Percentiles rank a stretch among this genome's conserved stretches.
These are phyloP conservation scores for Andrena marginata DNA, from an alignment of 2,888 invertebrate genomes.

Conservation along the genomic window DNA sequence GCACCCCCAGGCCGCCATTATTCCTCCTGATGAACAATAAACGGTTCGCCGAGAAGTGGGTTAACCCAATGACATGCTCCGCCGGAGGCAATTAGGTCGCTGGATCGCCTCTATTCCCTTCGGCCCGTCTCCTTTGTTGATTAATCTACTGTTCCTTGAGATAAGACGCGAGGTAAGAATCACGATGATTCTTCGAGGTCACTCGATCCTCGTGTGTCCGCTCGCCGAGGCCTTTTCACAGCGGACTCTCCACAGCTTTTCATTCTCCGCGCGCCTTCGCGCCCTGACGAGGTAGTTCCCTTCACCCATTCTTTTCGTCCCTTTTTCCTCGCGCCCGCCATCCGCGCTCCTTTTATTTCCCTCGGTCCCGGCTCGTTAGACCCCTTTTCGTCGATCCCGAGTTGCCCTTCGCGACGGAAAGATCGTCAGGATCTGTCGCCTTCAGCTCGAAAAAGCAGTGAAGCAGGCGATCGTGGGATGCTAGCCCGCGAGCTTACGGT, in stretches of 20 bases:
- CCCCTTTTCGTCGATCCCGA: slow-evolving; percentile 18
- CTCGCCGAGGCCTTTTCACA: slow-evolving; percentile 11
- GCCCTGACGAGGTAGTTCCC: slow-evolving; percentile 19
- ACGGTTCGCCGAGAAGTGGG: slow-evolving; percentile 2
- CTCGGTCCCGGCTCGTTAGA: slow-evolving; percentile 13
- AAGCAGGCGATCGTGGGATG: neutral
- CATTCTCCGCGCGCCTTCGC: slow-evolving; percentile 27
- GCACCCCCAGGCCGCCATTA: slow-evolving; percentile 1
- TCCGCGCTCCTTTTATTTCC: slow-evolving; percentile 1
- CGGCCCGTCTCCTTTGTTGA: slow-evolving; percentile 39
- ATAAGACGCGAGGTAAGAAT: slow-evolving; percentile 26
- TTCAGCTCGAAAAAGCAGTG: neutral
- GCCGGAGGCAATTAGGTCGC: slow-evolving; percentile 45
- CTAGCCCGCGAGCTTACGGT: neutral
- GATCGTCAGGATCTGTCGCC: neutral
- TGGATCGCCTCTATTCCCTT: slow-evolving; percentile 43
- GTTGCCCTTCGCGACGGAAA: slow-evolving; percentile 13
- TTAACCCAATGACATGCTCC: slow-evolving; percentile 39
- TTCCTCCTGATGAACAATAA: slow-evolving; percentile 3
- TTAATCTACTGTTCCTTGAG: slow-evolving; percentile 21
- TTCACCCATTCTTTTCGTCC: slow-evolving; percentile 16
- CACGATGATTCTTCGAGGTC: slow-evolving; percentile 27
- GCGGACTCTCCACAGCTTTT: slow-evolving; percentile 3
- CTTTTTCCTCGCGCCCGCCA: neutral
- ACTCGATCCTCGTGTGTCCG: slow-evolving; percentile 15